phyloP scores from a whole-genome alignment of 2,113 vertebrate species.

The Rhegmatorhina hoffmannsi region DNA sequence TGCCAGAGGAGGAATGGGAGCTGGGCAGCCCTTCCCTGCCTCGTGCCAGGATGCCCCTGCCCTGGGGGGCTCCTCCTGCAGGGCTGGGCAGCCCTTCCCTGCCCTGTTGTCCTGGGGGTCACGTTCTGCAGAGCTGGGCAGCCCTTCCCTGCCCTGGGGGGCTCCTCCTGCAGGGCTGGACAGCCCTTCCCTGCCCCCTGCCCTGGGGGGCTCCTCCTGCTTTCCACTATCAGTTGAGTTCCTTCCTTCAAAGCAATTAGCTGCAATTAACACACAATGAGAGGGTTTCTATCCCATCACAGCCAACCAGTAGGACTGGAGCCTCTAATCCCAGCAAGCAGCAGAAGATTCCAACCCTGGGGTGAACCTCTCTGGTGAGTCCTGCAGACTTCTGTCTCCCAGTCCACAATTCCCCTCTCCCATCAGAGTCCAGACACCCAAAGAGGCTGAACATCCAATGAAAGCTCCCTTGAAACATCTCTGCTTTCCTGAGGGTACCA shows the following conservation, averaged over 20 bases:
- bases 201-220: neutral
- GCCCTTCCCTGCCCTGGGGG: fast-evolving
- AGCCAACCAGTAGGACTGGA: neutral
- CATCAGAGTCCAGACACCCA: neutral
- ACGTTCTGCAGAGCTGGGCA: too few species aligned
- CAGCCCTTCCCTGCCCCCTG: too few species aligned
- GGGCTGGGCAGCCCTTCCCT: too few species aligned
- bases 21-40: neutral
- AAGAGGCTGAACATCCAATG: neutral
- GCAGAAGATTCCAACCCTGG: neutral
- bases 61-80: too few species aligned
- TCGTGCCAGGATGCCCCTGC: too few species aligned
- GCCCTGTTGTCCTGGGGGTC: too few species aligned
- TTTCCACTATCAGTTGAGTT: neutral
- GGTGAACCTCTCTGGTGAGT: neutral
- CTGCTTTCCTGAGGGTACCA: neutral
- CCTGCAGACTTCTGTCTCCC: neutral
- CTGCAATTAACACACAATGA: constrained; percentile 6
- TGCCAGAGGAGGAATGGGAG: neutral
- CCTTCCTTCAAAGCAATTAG: neutral
- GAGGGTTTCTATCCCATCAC: neutral
- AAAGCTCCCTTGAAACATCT: neutral
- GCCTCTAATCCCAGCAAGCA: neutral
- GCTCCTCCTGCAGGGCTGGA: neutral
- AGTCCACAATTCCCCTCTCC: neutral